These are phyloP conservation scores for Acipenser ruthenus DNA, from an alignment of 2,797 vertebrate genomes.

Conservation along the genomic window DNA sequence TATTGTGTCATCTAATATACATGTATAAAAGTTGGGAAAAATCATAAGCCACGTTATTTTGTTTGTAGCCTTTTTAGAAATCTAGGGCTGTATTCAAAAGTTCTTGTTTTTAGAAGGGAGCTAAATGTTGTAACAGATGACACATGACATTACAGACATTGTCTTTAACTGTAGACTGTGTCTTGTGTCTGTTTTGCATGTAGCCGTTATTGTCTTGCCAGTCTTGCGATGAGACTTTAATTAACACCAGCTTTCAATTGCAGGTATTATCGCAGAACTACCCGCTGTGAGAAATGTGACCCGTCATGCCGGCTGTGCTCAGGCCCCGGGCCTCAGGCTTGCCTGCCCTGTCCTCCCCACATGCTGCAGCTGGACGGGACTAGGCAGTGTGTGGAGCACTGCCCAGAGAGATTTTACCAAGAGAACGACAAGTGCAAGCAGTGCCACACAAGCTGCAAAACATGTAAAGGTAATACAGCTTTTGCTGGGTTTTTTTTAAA, in stretches of 20 bases:
- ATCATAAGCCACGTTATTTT: neutral
- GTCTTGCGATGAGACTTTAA: too few species aligned
- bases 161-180: too few species aligned
- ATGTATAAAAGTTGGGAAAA: too few species aligned
- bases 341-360: slow-evolving; percentile 42
- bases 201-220: too few species aligned
- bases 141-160: too few species aligned
- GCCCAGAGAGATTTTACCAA: slow-evolving; percentile 48
- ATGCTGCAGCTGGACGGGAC: slow-evolving; percentile 52
- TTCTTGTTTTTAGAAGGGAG: neutral
- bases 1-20: neutral
- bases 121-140: too few species aligned
- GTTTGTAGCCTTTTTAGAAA: neutral
- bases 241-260: neutral
- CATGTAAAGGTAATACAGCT: slow-evolving; percentile 48
- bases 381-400: slow-evolving; percentile 53
- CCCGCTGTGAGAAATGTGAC: slow-evolving; percentile 54
- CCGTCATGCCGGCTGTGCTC: slow-evolving; percentile 47
- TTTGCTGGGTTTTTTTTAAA: neutral
- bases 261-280: slow-evolving; percentile 50
- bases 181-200: too few species aligned
- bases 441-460: slow-evolving; percentile 62
- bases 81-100: neutral
- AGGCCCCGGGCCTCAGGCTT: slow-evolving; percentile 49
- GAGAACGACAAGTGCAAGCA: slow-evolving; percentile 33